phyloP scores from a whole-genome alignment of 2,113 vertebrate genomes.

The Mirounga angustirostris region DNA sequence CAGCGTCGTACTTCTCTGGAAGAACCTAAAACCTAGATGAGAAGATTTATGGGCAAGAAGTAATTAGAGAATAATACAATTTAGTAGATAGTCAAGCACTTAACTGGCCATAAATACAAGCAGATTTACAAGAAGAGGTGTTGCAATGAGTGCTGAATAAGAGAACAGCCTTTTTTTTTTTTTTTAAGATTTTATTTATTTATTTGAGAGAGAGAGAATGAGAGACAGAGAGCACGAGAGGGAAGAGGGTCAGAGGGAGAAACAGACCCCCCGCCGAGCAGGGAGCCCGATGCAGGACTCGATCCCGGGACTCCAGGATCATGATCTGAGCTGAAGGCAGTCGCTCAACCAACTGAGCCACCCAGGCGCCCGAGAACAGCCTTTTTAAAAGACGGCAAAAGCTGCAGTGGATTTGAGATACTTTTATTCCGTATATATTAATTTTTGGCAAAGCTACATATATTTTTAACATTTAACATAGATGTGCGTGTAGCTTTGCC shows the following conservation, averaged over 20 bases:
- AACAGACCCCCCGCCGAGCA: no score
- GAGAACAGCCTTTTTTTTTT: neutral
- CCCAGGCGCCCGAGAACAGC: neutral
- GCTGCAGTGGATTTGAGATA: neutral
- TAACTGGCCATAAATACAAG: neutral
- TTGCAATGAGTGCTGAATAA: neutral
- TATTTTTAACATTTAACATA: neutral
- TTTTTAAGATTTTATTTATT: no score
- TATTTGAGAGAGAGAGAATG: no score
- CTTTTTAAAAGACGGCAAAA: neutral
- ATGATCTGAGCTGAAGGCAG: no score
- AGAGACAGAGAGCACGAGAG: no score
- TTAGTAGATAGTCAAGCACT: neutral
- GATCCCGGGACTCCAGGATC: no score
- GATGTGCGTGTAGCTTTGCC: neutral
- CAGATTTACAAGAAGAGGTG: neutral
- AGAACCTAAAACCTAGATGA: neutral
- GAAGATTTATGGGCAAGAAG: neutral
- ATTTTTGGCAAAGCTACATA: neutral
- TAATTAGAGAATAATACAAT: neutral
- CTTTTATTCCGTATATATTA: neutral
- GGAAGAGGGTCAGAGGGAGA: no score
- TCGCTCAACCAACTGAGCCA: no score
- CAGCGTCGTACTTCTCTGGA: neutral
- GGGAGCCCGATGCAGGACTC: no score